Percentiles rank a stretch among this genome's conserved stretches.
Conservation (phyloP, 2,113 vertebrate genomes). For the Ophiodon elongatus region DNA sequence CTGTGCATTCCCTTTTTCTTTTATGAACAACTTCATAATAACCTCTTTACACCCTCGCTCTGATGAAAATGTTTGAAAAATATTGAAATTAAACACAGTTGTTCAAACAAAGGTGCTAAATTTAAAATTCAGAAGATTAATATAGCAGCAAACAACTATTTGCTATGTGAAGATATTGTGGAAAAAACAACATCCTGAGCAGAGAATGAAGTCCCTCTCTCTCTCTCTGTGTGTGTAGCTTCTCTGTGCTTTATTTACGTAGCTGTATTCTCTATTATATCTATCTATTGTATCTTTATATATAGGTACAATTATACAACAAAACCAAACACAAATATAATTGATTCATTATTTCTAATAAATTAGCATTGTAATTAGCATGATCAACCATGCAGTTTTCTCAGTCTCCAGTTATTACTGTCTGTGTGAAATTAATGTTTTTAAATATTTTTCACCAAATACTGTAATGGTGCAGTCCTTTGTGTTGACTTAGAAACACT, state of each 20-base stretch:
- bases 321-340: neutral
- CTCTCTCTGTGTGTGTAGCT: neutral
- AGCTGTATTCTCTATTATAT: neutral
- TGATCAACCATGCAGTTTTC: neutral
- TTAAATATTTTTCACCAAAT: neutral
- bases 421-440: neutral
- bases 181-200: neutral
- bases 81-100: neutral
- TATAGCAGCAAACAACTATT: neutral
- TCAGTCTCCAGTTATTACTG: neutral
- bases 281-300: neutral
- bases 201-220: neutral
- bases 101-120: neutral
- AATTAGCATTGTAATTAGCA: neutral
- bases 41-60: neutral
- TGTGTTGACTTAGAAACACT: neutral
- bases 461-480: neutral
- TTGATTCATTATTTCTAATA: neutral
- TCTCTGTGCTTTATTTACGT: neutral
- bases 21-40: neutral
- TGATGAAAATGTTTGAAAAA: neutral
- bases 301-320: neutral
- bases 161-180: neutral
- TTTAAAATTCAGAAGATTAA: neutral
- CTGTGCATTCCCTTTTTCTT: conserved; percentile 22